phyloP scores from a whole-genome alignment of 1,140 invertebrate species.

The Drosophila virilis region DNA sequence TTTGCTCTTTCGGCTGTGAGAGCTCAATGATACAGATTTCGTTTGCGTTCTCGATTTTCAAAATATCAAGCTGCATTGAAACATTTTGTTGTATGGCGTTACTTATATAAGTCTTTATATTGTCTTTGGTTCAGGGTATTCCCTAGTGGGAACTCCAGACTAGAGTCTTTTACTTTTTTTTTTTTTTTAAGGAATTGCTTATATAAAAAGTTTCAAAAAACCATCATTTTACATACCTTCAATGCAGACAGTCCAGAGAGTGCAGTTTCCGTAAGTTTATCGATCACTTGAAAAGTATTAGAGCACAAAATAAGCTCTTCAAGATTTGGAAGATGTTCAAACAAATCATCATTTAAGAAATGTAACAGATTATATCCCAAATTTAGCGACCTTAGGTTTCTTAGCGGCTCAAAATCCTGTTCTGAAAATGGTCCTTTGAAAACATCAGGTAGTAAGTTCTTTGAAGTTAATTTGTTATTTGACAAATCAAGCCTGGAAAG shows the following conservation, averaged over 20 bases:
- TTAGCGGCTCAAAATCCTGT: constrained; percentile 87
- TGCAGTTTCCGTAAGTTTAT: constrained; percentile 86
- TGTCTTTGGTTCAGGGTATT: too few species aligned
- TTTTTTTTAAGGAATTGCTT: too few species aligned
- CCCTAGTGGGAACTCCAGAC: too few species aligned
- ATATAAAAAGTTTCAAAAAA: too few species aligned
- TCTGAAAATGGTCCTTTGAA: constrained; percentile 88
- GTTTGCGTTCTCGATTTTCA: too few species aligned
- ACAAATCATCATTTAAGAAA: constrained; percentile 88
- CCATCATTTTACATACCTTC: constrained; percentile 85
- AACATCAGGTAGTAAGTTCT: constrained; percentile 86
- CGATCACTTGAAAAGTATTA: constrained; percentile 88
- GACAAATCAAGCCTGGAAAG: constrained; percentile 89
- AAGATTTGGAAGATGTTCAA: constrained; percentile 88
- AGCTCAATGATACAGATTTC: too few species aligned
- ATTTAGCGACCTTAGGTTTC: constrained; percentile 86
- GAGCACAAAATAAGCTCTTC: constrained; percentile 88
- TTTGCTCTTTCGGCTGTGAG: too few species aligned
- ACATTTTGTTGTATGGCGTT: too few species aligned
- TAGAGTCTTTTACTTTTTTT: too few species aligned
- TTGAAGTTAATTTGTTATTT: constrained; percentile 87
- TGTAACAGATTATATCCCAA: constrained; percentile 89
- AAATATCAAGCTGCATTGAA: too few species aligned
- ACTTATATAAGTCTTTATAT: too few species aligned
- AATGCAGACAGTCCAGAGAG: constrained; percentile 87